These are phyloP conservation scores for Gymnothorax javanicus DNA, from an alignment of 2,797 vertebrate species.

Conservation along the genomic window DNA sequence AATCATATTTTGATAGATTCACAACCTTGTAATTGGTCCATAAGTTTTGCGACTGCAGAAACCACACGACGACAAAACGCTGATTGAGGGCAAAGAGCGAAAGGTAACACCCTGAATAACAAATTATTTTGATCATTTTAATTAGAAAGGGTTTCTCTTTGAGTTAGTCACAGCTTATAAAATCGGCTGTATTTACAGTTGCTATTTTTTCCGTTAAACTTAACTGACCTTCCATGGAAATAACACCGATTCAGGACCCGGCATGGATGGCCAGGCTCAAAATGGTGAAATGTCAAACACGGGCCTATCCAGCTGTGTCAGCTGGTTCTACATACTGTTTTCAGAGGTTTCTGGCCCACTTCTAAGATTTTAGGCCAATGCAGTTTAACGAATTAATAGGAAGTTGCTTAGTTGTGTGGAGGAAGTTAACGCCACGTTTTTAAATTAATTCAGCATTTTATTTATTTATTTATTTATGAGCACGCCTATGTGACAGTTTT, in stretches of 20 bases:
- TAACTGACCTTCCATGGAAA: not conserved
- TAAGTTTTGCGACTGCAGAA: not conserved
- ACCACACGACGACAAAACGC: not conserved
- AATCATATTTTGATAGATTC: not conserved
- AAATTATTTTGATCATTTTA: not conserved
- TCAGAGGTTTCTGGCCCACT: no score
- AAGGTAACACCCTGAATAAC: not conserved
- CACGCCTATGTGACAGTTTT: no score
- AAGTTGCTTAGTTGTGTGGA: no score
- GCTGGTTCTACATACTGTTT: no score
- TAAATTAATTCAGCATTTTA: not conserved
- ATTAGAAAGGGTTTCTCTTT: not conserved
- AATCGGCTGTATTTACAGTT: not conserved
- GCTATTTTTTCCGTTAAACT: not conserved
- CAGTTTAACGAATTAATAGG: no score
- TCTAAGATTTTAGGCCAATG: no score
- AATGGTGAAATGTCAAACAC: no score
- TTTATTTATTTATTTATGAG: not conserved
- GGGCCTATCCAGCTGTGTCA: no score
- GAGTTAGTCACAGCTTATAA: not conserved
- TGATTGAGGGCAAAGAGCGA: not conserved
- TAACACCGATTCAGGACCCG: no score
- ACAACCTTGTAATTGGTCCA: not conserved
- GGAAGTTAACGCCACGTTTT: no score
- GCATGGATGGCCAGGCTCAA: no score